A percentile compares a stretch with the other conserved stretches of the same genome.
Conservation (phyloP, 2,113 vertebrate genomes). For the Rhea americana region DNA sequence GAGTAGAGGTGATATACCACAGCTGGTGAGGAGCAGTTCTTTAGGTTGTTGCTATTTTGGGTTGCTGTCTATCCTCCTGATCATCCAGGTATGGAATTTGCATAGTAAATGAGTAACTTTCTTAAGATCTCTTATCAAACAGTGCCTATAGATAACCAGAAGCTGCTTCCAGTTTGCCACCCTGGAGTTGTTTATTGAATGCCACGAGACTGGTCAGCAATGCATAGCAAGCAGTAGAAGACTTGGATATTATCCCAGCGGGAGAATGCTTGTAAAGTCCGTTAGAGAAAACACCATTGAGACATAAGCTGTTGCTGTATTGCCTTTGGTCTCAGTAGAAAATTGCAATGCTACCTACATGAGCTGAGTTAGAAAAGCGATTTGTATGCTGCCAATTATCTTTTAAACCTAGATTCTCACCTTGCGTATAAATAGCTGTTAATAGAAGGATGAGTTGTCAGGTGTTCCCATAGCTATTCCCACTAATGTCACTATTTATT, state of each 20-base stretch:
- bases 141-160: neutral
- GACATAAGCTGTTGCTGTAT: neutral
- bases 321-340: neutral
- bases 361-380: neutral
- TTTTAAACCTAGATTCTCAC: neutral
- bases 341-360: neutral
- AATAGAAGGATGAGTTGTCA: neutral
- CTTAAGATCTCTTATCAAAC: neutral
- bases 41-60: neutral
- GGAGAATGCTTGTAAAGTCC: neutral
- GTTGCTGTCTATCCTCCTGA: neutral
- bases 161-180: neutral
- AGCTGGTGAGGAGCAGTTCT: neutral
- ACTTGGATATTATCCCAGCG: neutral
- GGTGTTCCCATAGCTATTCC: accelerated
- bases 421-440: neutral
- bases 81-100: neutral
- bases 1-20: neutral
- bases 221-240: neutral
- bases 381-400: neutral
- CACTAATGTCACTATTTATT: neutral
- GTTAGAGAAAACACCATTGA: neutral
- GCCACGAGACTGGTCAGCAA: neutral
- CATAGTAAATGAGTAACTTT: neutral
- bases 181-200: neutral